phyloP scores from a whole-genome alignment of 2,888 invertebrate species.

The Drosophila heteroneura region DNA sequence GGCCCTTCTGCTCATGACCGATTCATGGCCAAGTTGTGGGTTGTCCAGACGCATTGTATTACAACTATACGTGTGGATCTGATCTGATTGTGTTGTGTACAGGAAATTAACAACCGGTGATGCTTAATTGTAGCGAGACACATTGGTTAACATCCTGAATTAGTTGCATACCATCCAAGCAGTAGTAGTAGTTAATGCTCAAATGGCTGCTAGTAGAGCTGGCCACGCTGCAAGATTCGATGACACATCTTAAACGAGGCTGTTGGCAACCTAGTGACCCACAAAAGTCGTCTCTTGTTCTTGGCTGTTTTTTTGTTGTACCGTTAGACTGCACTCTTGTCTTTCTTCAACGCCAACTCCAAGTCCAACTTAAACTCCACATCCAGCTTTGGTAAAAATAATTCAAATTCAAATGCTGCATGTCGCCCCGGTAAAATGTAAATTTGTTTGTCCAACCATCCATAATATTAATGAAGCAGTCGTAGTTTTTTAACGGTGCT shows the following conservation, averaged over 20 bases:
- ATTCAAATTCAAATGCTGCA: slow-evolving; percentile 57
- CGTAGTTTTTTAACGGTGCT: slow-evolving; percentile 44
- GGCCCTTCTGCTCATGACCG: slow-evolving; percentile 33
- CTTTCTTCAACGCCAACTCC: slow-evolving; percentile 33
- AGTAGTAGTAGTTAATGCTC: slow-evolving; percentile 39
- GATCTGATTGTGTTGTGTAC: slow-evolving; percentile 9
- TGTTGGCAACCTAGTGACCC: slow-evolving; percentile 73
- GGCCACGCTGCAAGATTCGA: slow-evolving; percentile 18
- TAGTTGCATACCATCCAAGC: slow-evolving; percentile 67
- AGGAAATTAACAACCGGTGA: slow-evolving; percentile 41
- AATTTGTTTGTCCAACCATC: slow-evolving; percentile 53
- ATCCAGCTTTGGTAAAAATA: slow-evolving; percentile 43
- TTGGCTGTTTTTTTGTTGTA: slow-evolving; percentile 38
- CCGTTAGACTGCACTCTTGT: slow-evolving; percentile 71
- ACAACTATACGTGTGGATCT: slow-evolving; percentile 2
- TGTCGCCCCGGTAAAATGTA: slow-evolving; percentile 53
- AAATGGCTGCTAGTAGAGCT: not conserved
- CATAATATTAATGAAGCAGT: slow-evolving; percentile 77
- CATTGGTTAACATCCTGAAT: slow-evolving; percentile 77
- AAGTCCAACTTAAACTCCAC: slow-evolving; percentile 20
- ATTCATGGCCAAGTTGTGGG: slow-evolving; percentile 50
- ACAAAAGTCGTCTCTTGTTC: slow-evolving; percentile 58
- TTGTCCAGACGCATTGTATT: slow-evolving; percentile 1
- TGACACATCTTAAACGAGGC: slow-evolving; percentile 37
- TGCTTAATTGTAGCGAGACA: slow-evolving; percentile 63